Conservation (phyloP, 64 coral and sea anemone species). For the Montipora foliosa region DNA sequence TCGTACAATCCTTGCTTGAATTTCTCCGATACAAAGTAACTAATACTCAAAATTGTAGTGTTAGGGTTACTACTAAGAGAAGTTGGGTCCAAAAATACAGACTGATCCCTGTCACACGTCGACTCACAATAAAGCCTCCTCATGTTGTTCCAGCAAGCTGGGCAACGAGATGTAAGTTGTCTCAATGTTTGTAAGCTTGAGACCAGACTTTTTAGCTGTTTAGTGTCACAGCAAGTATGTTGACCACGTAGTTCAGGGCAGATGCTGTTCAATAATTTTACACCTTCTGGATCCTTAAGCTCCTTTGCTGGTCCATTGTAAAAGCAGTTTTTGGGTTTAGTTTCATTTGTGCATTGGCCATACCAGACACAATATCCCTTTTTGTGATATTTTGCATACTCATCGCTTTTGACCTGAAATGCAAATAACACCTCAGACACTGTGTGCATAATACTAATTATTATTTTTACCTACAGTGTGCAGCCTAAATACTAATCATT, state of each 20-base stretch:
- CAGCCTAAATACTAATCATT: too few relatives aligned
- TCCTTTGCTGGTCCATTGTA: conserved; percentile 91
- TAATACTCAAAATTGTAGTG: background rate
- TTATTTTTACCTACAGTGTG: too few relatives aligned
- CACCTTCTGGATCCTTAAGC: conserved; percentile 35
- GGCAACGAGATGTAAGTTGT: conserved; percentile 76
- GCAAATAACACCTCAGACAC: background rate
- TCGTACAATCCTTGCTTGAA: conserved; percentile 81
- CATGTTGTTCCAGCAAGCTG: conserved; percentile 92
- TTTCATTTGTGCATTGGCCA: conserved; percentile 55
- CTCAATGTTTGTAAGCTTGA: conserved; percentile 49
- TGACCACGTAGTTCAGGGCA: conserved; percentile 70
- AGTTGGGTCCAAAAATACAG: conserved; percentile 63
- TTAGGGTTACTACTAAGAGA: background rate
- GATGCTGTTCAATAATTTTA: conserved; percentile 43
- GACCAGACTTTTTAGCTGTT: conserved; percentile 62
- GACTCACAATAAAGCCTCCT: conserved; percentile 74
- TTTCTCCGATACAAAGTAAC: conserved; percentile 57
- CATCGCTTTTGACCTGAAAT: conserved; percentile 38
- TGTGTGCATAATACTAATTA: too few relatives aligned
- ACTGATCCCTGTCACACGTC: conserved; percentile 87
- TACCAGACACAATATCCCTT: conserved; percentile 98
- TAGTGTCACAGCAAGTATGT: conserved; percentile 69
- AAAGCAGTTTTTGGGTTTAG: conserved; percentile 64
- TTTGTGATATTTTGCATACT: conserved; percentile 53